A percentile compares a stretch with the other conserved stretches of the same genome.
These are phyloP conservation scores for Thymallus thymallus DNA, from an alignment of 2,113 vertebrate species.

Conservation along the genomic window DNA sequence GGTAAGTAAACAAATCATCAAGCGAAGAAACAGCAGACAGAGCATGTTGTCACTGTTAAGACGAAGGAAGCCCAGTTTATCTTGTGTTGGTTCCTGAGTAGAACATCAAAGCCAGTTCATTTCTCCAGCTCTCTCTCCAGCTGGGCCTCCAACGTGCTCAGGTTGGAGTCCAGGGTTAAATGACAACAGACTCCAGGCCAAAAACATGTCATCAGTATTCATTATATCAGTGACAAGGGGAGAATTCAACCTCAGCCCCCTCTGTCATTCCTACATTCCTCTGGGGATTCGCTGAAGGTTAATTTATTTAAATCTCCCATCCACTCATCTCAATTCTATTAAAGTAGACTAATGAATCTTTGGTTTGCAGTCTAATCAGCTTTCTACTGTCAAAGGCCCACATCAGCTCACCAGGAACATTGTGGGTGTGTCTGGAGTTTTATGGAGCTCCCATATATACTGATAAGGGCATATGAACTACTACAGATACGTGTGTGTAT, in stretches of 20 bases:
- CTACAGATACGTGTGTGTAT: constrained; percentile 21
- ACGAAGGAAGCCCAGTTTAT: not conserved
- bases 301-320: constrained; percentile 78
- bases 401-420: constrained; percentile 59
- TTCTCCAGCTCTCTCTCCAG: not conserved
- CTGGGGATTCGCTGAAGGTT: constrained; percentile 71
- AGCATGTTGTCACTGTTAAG: not conserved
- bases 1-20: not conserved
- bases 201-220: constrained; percentile 64
- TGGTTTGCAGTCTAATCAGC: constrained; percentile 70
- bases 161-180: constrained; percentile 34
- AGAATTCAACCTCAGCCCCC: constrained; percentile 55
- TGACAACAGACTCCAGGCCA: constrained; percentile 33
- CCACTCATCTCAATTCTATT: constrained; percentile 74
- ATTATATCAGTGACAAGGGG: constrained; percentile 60
- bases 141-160: constrained; percentile 17
- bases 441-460: constrained; percentile 29
- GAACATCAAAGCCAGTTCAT: constrained; percentile 12
- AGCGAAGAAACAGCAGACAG: not conserved
- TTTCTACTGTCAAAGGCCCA: constrained; percentile 60
- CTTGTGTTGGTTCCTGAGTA: not conserved
- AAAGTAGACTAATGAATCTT: constrained; percentile 77
- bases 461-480: constrained; percentile 62
- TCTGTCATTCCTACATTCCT: constrained; percentile 55
- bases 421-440: constrained; percentile 24